Conservation (phyloP, 1,140 invertebrate genomes). For the Oreohelix idahoensis region DNA sequence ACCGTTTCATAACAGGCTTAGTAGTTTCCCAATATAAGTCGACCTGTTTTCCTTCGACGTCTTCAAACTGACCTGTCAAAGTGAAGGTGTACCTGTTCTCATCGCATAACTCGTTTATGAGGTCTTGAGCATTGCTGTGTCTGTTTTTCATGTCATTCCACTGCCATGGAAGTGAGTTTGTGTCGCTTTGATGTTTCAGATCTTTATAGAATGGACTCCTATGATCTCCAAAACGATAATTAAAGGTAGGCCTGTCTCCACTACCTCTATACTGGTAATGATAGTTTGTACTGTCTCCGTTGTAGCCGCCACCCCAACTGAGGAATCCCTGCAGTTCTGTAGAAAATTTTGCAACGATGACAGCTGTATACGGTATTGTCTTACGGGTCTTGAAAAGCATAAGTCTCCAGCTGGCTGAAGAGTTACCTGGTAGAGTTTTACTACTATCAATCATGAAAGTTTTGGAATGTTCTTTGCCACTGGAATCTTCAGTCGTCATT, state of each 20-base stretch:
- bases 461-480: not conserved
- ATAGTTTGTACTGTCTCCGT: not conserved
- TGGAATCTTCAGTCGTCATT: not conserved
- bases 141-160: not conserved
- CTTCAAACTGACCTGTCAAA: not conserved
- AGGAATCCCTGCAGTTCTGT: slow-evolving; percentile 18
- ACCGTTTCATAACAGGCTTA: not conserved
- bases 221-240: not conserved
- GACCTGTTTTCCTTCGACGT: not conserved
- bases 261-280: not conserved
- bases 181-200: slow-evolving; percentile 13
- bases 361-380: slow-evolving; percentile 13
- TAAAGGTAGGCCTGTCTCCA: not conserved
- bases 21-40: not conserved
- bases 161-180: not conserved
- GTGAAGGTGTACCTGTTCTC: not conserved
- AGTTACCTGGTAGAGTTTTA: not conserved
- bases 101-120: not conserved
- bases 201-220: not conserved
- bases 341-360: not conserved
- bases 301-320: not conserved
- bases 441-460: not conserved
- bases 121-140: not conserved
- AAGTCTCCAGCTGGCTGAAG: not conserved
- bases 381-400: not conserved